Base-by-base conservation (phyloP, 2,888 invertebrate species). In the Perizoma affinitatum region DNA sequence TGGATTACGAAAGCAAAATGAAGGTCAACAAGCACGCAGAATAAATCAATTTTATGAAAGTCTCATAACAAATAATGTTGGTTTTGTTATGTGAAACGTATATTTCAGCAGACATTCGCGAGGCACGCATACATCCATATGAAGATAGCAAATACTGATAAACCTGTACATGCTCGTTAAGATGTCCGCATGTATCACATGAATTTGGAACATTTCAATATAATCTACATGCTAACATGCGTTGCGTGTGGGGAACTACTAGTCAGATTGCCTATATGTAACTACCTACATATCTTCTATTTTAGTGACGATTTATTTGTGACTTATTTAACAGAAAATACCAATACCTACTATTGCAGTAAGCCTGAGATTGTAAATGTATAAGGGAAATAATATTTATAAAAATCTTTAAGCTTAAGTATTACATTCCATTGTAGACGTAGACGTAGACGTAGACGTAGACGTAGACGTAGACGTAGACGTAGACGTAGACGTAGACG, bases 101-200 rank as follows among this genome's bases (percentile, higher is more conserved):
- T 68, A 66, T 62, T 66, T 62, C 65, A 68, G 63, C 68, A 62
- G 63, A 69, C 70, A 61, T 70, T 65, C 67, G 57, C 50, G 36
- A 70, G 72, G 71, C 80, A 80, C 80, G 82, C 68, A 66, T 61
- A 65, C 68, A 73, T 70, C 66, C 69, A 78, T 75, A 79, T 74
- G 68, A 72, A 80, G 80, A 82, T 81, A 67, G 78, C 71, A 71
- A 70, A 76, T 72, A 65, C 67, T 73, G 79, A 82, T 83, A 82
- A 83, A 75, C 74, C 72, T 73, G 69, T 75, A 22, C 22, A 22
- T 22, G 75, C 81, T 81, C 78, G 80, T 79, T 78, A 79, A 78
- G 80, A 81, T 82, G 78, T 76, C 74, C 76, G 77, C 22, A 34
- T 53, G 43, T 80, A 76, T 77, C 72, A 79, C 72, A 77, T 82